Evolutionary conservation across 2,888 invertebrate genomes (phyloP).

Genomic region (Acrocera orbiculus): DNA sequence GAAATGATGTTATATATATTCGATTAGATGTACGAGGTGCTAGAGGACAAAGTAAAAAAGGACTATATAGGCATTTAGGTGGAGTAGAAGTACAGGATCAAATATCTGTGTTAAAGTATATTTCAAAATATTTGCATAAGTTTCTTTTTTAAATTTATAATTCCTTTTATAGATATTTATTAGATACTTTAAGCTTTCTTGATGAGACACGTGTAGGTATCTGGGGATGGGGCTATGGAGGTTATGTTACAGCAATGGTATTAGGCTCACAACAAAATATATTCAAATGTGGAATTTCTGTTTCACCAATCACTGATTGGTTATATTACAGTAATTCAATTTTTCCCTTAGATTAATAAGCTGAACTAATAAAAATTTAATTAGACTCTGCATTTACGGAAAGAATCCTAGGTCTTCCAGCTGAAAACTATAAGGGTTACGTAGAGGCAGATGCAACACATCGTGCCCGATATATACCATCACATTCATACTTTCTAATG

Average conservation of each 20-base stretch:
- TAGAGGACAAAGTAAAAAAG: conserved; percentile 59
- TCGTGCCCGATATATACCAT: conserved; percentile 72
- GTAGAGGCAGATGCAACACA: conserved; percentile 84
- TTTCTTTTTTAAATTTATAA: not conserved
- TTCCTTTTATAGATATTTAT: conserved; percentile 42
- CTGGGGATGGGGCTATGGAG: conserved; percentile 94
- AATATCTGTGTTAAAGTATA: conserved; percentile 58
- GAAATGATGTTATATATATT: conserved; percentile 78
- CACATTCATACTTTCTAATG: conserved; percentile 72
- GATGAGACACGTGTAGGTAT: conserved; percentile 78
- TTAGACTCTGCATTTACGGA: conserved; percentile 92
- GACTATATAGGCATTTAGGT: conserved; percentile 67
- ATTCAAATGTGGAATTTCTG: conserved; percentile 84
- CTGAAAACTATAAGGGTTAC: conserved; percentile 77
- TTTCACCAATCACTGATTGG: conserved; percentile 93
- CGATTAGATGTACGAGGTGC: conserved; percentile 82
- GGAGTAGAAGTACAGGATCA: conserved; percentile 87
- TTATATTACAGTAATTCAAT: conserved; percentile 70
- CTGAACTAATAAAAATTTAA: not conserved
- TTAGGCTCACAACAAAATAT: conserved; percentile 72
- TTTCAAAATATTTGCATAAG: not conserved
- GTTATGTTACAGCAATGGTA: conserved; percentile 84
- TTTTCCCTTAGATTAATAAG: not conserved
- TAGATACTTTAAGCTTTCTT: conserved; percentile 65
- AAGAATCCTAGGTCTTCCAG: conserved; percentile 73